phyloP scores from a whole-genome alignment of 2,888 invertebrate genomes.

The Nephrocerus scutellatus region DNA sequence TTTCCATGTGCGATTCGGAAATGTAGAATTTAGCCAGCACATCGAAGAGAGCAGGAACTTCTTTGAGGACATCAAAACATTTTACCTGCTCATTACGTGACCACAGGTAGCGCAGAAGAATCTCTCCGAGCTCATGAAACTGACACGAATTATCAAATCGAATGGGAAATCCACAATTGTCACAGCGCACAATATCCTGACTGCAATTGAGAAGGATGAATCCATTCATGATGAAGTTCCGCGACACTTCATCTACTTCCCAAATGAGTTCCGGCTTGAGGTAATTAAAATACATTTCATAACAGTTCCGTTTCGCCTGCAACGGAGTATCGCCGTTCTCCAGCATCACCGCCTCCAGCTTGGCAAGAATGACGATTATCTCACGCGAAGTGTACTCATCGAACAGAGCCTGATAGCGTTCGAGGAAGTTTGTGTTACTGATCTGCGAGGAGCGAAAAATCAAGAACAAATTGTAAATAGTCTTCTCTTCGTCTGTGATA shows the following conservation, averaged over 20 bases:
- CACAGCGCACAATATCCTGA: conserved; percentile 38
- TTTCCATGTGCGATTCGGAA: conserved; percentile 42
- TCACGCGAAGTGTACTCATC: conserved; percentile 44
- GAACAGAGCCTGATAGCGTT: conserved; percentile 44
- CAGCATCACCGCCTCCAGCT: conserved; percentile 39
- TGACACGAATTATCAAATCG: conserved; percentile 41
- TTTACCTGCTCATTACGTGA: conserved; percentile 45
- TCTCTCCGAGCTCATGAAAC: conserved; percentile 43
- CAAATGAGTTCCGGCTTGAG: conserved; percentile 46
- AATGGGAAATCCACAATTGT: conserved; percentile 43
- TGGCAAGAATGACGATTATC: conserved; percentile 39
- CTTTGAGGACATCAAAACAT: conserved; percentile 42
- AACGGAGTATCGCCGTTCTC: conserved; percentile 41
- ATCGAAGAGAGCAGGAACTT: conserved; percentile 43
- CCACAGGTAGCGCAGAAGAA: conserved; percentile 45
- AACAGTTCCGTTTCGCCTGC: conserved; percentile 42
- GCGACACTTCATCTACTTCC: conserved; percentile 44
- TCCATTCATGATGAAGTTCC: conserved; percentile 44
- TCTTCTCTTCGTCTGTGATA: conserved; percentile 45
- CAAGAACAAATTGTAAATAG: conserved; percentile 44
- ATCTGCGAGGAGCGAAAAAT: conserved; percentile 45
- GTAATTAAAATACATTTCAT: conserved; percentile 47
- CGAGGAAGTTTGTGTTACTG: conserved; percentile 42
- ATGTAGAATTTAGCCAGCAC: conserved; percentile 44
- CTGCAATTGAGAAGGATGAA: conserved; percentile 38